Evolutionary conservation across 2,888 invertebrate species (phyloP).

Genomic region (Muscina levida): DNA sequence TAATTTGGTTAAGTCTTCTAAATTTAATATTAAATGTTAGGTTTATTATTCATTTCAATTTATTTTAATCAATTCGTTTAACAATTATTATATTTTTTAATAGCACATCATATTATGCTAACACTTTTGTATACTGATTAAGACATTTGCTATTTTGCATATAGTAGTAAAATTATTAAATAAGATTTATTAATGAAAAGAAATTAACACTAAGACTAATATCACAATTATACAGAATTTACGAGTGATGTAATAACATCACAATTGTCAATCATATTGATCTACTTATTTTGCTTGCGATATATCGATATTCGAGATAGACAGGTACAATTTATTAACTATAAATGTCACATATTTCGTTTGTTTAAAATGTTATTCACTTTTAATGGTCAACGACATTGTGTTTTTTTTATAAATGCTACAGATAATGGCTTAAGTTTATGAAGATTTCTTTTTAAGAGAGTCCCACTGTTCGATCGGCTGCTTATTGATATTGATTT

Average conservation of each 20-base stretch:
- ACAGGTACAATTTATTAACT: conserved; percentile 52
- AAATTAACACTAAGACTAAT: conserved; percentile 56
- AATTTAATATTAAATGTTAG: too few species aligned
- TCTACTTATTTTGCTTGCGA: neutral
- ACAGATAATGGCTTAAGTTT: neutral
- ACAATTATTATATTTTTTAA: too few species aligned
- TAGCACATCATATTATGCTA: too few species aligned
- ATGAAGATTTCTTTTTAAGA: neutral
- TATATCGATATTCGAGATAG: neutral
- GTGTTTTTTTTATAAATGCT: neutral
- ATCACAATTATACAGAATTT: conserved; percentile 63
- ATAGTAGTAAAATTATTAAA: neutral
- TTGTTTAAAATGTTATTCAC: too few species aligned
- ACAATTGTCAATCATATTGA: conserved; percentile 28
- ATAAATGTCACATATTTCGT: neutral
- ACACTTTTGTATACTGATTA: neutral
- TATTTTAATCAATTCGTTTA: too few species aligned
- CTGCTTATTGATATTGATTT: neutral
- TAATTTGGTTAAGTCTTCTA: too few species aligned
- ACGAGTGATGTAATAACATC: conserved; percentile 20
- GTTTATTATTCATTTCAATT: too few species aligned
- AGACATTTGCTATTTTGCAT: neutral
- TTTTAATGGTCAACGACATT: too few species aligned
- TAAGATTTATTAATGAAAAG: neutral
- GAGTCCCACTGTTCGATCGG: neutral